Conservation (phyloP, 2,888 invertebrate species). For the Stramonita haemastoma region DNA sequence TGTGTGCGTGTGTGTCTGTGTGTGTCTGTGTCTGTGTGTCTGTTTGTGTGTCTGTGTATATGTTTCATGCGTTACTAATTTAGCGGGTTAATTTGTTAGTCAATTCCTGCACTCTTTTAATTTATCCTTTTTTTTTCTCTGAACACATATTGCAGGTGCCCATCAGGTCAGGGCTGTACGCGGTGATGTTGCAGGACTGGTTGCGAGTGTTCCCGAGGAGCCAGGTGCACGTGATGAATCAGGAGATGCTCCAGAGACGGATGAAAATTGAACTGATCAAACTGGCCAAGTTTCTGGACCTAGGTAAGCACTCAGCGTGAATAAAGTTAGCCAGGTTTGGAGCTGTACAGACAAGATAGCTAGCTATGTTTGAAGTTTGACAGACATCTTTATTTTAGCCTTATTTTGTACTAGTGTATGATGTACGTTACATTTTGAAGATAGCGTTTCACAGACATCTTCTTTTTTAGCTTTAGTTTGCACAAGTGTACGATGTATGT, state of each 20-base stretch:
- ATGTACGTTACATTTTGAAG: too few species aligned
- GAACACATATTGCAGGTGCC: conserved; percentile 11
- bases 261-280: conserved; percentile 24
- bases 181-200: conserved; percentile 37
- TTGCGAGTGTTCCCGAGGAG: conserved; percentile 43
- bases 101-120: neutral
- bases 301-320: conserved; percentile 24
- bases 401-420: neutral
- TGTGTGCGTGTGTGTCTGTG: neutral
- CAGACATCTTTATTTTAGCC: neutral
- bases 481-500: too few species aligned
- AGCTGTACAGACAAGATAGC: too few species aligned
- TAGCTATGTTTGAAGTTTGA: too few species aligned
- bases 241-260: conserved; percentile 40
- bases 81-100: neutral
- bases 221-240: conserved; percentile 45
- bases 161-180: conserved; percentile 37
- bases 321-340: neutral
- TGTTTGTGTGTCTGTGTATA: neutral
- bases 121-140: neutral
- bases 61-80: neutral
- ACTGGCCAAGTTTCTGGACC: conserved; percentile 32
- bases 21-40: neutral
- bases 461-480: too few species aligned
- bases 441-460: too few species aligned